Evolutionary conservation across 2,888 invertebrate genomes (phyloP).

Genomic region (Leptothorax acervorum): DNA sequence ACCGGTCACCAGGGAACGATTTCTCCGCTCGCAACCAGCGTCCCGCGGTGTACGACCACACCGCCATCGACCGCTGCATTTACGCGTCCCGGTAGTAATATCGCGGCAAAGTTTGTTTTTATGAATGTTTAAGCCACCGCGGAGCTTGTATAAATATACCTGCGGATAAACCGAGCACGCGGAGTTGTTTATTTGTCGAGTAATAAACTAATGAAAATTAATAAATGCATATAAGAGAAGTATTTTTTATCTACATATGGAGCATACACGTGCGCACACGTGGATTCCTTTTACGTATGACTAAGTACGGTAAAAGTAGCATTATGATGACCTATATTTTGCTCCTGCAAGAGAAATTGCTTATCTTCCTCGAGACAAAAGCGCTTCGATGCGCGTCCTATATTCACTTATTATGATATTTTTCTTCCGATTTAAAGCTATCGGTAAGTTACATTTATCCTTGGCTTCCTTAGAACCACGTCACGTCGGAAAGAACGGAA

Average conservation of each 20-base stretch:
- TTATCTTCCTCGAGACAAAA: constrained; percentile 2
- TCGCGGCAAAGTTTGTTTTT: constrained; percentile 38
- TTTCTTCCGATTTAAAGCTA: constrained; percentile 8
- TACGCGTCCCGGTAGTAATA: constrained; percentile 49
- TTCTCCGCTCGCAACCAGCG: constrained; percentile 42
- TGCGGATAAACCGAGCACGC: neutral
- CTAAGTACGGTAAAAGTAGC: neutral
- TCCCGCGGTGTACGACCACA: constrained; percentile 35
- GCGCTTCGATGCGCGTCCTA: neutral
- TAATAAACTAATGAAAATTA: constrained; percentile 24
- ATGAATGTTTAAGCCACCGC: constrained; percentile 18
- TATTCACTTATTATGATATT: constrained; percentile 18
- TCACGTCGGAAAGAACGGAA: constrained; percentile 11
- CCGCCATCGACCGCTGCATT: constrained; percentile 24
- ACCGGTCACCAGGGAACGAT: constrained; percentile 38
- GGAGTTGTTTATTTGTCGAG: constrained; percentile 6
- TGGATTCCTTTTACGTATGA: neutral
- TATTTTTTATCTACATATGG: neutral
- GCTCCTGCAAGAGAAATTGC: neutral
- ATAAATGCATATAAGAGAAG: neutral
- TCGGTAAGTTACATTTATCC: constrained; percentile 18
- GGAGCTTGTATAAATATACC: neutral
- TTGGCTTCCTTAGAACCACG: constrained; percentile 2
- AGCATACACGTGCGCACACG: neutral
- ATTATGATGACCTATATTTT: constrained; percentile 7